Percentiles rank a stretch among this genome's conserved stretches.
phyloP scores from a whole-genome alignment of 2,797 vertebrate genomes.

The Triplophysa bombifrons region DNA sequence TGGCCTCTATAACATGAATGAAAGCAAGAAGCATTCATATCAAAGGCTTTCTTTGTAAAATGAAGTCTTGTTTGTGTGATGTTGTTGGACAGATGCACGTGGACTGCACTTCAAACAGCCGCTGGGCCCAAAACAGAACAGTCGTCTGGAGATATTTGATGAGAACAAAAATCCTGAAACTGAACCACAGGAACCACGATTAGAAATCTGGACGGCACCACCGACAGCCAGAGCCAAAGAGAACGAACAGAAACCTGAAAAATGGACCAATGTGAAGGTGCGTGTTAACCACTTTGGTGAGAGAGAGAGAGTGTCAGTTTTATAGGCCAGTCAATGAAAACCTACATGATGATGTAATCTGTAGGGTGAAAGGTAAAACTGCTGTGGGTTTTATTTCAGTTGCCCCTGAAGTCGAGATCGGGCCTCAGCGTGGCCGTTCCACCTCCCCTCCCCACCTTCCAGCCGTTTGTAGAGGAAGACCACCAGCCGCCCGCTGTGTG shows the following conservation, averaged over 20 bases:
- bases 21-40: too few species aligned
- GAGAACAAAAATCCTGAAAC: slow-evolving; percentile 76
- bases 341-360: neutral
- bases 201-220: slow-evolving; percentile 83
- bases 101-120: slow-evolving; percentile 71
- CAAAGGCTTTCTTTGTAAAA: too few species aligned
- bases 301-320: neutral
- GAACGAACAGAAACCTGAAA: slow-evolving; percentile 83
- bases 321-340: neutral
- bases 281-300: slow-evolving; percentile 9
- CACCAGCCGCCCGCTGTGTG: slow-evolving; percentile 87
- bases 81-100: slow-evolving; percentile 55
- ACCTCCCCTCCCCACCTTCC: slow-evolving; percentile 80
- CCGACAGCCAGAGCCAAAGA: slow-evolving; percentile 85
- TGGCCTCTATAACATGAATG: too few species aligned
- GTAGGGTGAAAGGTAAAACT: neutral
- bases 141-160: slow-evolving; percentile 82
- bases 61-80: neutral
- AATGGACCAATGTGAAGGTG: slow-evolving; percentile 89
- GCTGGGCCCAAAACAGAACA: slow-evolving; percentile 66
- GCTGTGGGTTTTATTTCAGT: slow-evolving; percentile 55
- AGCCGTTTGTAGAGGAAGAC: slow-evolving; percentile 90
- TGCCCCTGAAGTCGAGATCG: slow-evolving; percentile 74
- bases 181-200: slow-evolving; percentile 66
- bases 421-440: slow-evolving; percentile 70